Percentiles rank a stretch among this genome's conserved stretches.
Conservation (phyloP, 2,797 vertebrate species). For the Discoglossus pictus region DNA sequence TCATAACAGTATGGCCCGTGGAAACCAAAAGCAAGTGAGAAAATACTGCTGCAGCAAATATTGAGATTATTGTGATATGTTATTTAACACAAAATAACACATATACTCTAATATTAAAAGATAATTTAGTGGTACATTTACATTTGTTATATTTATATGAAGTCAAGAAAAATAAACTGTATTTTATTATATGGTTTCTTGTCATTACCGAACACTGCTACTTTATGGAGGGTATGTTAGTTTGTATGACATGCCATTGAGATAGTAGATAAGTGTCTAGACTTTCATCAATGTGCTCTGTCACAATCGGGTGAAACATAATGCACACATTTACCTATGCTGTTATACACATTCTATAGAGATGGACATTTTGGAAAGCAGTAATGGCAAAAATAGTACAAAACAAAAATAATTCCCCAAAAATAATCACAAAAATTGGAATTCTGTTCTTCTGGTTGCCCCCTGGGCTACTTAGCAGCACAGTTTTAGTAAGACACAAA, state of each 20-base stretch:
- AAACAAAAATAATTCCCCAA: constrained; percentile 49
- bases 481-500: constrained; percentile 73
- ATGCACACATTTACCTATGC: constrained; percentile 74
- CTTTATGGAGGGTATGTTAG: constrained; percentile 37
- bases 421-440: constrained; percentile 44
- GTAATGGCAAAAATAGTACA: constrained; percentile 70
- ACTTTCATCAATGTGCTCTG: constrained; percentile 77
- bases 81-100: no score
- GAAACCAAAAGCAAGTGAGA: constrained; percentile 19
- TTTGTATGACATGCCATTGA: constrained; percentile 69
- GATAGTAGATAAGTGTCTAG: constrained; percentile 76
- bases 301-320: constrained; percentile 74
- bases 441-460: constrained; percentile 63
- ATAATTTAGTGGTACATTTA: no score
- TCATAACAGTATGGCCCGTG: constrained; percentile 1
- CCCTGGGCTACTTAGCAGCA: constrained; percentile 74
- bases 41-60: constrained; percentile 25
- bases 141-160: no score
- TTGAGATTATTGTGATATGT: constrained; percentile 43
- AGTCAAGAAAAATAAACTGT: constrained; percentile 32
- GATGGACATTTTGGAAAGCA: constrained; percentile 74
- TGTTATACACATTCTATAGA: constrained; percentile 74
- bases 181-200: no score
- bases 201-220: constrained; percentile 33
- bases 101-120: no score